Conservation (phyloP, 2,888 invertebrate species). For the Drosophila ochracea region DNA sequence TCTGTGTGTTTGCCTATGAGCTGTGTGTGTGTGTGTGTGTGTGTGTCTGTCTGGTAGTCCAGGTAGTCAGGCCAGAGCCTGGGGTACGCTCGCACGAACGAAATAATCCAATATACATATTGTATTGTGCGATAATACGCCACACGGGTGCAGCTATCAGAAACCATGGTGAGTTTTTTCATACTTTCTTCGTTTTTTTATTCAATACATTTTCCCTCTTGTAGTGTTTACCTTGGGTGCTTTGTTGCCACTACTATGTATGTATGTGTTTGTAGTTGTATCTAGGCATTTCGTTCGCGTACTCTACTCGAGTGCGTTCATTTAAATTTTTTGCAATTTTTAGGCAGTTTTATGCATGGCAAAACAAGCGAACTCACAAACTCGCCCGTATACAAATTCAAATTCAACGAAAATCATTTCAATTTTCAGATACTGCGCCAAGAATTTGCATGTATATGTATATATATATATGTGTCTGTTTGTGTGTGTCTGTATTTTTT, state of each 20-base stretch:
- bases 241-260: conserved; percentile 34
- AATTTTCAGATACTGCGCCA: conserved; percentile 58
- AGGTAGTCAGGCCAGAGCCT: conserved; percentile 31
- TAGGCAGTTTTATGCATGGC: conserved; percentile 73
- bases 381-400: conserved; percentile 59
- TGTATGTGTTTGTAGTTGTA: conserved; percentile 4
- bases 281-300: conserved; percentile 30
- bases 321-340: conserved; percentile 78
- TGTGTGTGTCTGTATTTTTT: neutral
- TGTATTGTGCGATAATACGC: conserved; percentile 78
- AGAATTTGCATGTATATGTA: conserved; percentile 59
- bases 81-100: conserved; percentile 63
- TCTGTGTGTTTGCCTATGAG: neutral
- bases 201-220: conserved; percentile 29
- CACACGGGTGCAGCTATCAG: conserved; percentile 19
- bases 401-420: conserved; percentile 76
- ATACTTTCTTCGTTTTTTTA: conserved; percentile 23
- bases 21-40: neutral
- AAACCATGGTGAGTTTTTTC: conserved; percentile 16
- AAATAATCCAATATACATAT: conserved; percentile 81
- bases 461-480: conserved; percentile 30
- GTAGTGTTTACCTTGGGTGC: conserved; percentile 38
- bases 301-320: conserved; percentile 61
- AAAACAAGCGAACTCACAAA: conserved; percentile 65
- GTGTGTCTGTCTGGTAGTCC: conserved; percentile 16